Base-by-base conservation (phyloP, 1,140 invertebrate species). In the Neodiprion lecontei region DNA sequence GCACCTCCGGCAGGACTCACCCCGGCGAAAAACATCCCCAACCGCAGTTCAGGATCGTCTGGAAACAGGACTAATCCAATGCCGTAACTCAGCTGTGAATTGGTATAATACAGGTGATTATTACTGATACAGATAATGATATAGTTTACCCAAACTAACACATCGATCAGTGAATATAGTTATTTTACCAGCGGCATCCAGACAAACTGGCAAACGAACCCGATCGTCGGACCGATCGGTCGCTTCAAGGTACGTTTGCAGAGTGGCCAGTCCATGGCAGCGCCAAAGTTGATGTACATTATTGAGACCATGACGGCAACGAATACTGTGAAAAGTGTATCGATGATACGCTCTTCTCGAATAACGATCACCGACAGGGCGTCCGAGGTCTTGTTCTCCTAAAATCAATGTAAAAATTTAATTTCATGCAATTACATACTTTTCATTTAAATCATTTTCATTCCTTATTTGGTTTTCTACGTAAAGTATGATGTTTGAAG, bases 261-360 rank as follows among this genome's bases (percentile, higher is more conserved):
- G 8, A 94, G 91, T 1, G 89, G 82, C 89, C 95, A 92, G 83
- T 97, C 93, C 82, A 98, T 90, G 0, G 96, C 96, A 85, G 96
- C 97, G 0, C 97, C 97, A 89, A 98, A 98, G 87, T 98, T 97
- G 67, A 98, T 94, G 83, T 96, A 98, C 76, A 97, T 92, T 68
- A 97, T 88, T 0, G 93, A 93, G 70, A 98, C 95, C 67, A 98
- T 90, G 69, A 92, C 85, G 9, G 93, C 93, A 7, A 98, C 92
- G 73, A 94, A 95, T 61, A 88, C 90, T 0, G 94, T 93, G 79
- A 98, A 98, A 17, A 95, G 86, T 8, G 88, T 90, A 83, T 97
- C 96, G 21, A 97, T 91, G 23, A 91, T 74, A 67, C 92, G 85
- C 66, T 91, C 82, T 73, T 92, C 88, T 48, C 95, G 86, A 72